phyloP scores from a whole-genome alignment of 2,888 invertebrate species.

The Habroteleia sp. region DNA sequence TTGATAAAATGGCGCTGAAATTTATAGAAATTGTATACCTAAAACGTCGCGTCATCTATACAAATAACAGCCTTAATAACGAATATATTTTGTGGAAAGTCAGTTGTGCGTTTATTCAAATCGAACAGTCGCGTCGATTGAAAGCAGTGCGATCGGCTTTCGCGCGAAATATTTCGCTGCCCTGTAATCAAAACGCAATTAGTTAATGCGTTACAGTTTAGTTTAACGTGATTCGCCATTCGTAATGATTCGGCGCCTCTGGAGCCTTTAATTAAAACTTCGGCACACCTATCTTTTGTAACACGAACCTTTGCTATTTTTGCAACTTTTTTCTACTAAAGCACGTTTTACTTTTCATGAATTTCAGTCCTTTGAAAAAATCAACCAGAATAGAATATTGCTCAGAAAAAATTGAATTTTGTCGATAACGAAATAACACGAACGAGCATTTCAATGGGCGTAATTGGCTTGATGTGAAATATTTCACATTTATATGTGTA shows the following conservation, averaged over 20 bases:
- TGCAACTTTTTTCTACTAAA: constrained; percentile 4
- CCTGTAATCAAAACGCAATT: constrained; percentile 32
- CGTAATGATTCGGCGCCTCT: constrained; percentile 70
- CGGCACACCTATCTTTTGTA: constrained; percentile 50
- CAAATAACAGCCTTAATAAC: background rate
- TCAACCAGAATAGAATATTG: background rate
- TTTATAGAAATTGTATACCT: too few species aligned
- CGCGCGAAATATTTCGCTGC: constrained; percentile 12
- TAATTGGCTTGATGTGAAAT: constrained; percentile 15
- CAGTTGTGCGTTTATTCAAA: background rate
- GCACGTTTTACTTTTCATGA: constrained; percentile 40
- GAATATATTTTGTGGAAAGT: background rate
- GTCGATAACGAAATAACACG: constrained; percentile 12
- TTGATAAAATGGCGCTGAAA: too few species aligned
- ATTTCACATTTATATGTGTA: too few species aligned
- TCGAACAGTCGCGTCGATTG: background rate
- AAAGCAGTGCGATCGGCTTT: background rate
- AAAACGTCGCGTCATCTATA: too few species aligned
- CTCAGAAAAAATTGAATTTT: constrained; percentile 6
- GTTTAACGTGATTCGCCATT: constrained; percentile 69
- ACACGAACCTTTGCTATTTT: constrained; percentile 16
- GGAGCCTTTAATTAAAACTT: constrained; percentile 72
- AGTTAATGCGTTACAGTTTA: constrained; percentile 66
- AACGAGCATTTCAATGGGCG: background rate
- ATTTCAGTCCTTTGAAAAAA: constrained; percentile 9